phyloP scores from a whole-genome alignment of 2,888 invertebrate genomes.

The Stenodera caucasica region DNA sequence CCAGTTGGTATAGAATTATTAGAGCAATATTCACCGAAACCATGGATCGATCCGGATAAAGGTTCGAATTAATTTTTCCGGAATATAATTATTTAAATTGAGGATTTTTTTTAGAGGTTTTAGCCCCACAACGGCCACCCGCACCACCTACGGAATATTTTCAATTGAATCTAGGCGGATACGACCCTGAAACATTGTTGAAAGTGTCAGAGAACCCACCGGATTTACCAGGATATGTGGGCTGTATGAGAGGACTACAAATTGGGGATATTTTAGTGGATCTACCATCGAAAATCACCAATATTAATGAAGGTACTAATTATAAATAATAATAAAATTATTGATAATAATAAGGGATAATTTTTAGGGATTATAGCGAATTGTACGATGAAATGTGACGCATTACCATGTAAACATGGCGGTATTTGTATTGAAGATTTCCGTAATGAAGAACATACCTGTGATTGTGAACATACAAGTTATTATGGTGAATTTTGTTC shows the following conservation, averaged over 20 bases:
- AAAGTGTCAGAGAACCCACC: constrained; percentile 60
- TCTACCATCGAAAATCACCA: constrained; percentile 70
- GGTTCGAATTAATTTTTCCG: constrained; percentile 62
- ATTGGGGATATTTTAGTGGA: constrained; percentile 81
- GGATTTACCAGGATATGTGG: constrained; percentile 74
- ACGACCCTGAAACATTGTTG: constrained; percentile 73
- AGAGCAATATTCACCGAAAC: constrained; percentile 79
- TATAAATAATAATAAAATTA: constrained; percentile 31
- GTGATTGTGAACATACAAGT: constrained; percentile 87
- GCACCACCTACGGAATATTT: constrained; percentile 89
- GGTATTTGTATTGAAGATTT: constrained; percentile 90
- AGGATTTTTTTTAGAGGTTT: constrained; percentile 65
- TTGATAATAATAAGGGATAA: background rate
- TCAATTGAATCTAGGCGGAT: constrained; percentile 85
- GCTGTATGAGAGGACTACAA: constrained; percentile 84
- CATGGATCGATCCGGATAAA: constrained; percentile 81
- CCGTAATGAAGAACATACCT: constrained; percentile 79
- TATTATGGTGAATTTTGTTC: constrained; percentile 87
- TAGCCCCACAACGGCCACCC: constrained; percentile 85
- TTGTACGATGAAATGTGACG: constrained; percentile 88
- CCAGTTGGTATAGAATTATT: constrained; percentile 70
- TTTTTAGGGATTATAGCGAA: constrained; percentile 70
- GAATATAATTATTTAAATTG: too few species aligned
- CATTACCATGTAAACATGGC: constrained; percentile 83
- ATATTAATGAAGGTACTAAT: constrained; percentile 64